phyloP scores from a whole-genome alignment of 1,140 invertebrate species.

The Mizuhopecten yessoensis region DNA sequence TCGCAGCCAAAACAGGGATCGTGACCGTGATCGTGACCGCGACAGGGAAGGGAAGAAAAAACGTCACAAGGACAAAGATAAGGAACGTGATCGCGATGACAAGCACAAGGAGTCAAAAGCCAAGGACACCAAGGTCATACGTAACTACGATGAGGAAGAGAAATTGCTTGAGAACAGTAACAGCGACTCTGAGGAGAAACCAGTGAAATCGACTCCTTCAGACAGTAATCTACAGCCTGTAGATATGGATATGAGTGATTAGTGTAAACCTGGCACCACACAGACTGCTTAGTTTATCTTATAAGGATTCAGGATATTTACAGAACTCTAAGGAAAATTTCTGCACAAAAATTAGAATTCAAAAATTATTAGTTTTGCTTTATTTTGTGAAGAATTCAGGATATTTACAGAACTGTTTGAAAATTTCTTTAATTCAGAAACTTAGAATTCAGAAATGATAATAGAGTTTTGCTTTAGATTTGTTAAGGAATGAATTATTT shows the following conservation, averaged over 20 bases:
- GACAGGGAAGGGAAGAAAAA: conserved; percentile 68
- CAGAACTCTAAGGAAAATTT: background rate
- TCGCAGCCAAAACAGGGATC: conserved; percentile 63
- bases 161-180: conserved; percentile 72
- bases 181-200: conserved; percentile 67
- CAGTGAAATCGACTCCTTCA: conserved; percentile 48
- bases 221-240: conserved; percentile 72
- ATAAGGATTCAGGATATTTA: background rate
- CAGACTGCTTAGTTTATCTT: background rate
- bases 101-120: conserved; percentile 59
- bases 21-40: conserved; percentile 66
- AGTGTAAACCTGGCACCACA: background rate
- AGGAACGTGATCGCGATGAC: conserved; percentile 67
- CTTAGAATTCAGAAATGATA: too few relatives aligned
- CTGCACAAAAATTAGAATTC: too few relatives aligned
- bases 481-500: too few relatives aligned
- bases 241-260: conserved; percentile 81
- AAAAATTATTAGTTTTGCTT: background rate
- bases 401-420: background rate
- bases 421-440: too few relatives aligned
- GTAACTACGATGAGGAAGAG: conserved; percentile 86
- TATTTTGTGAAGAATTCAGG: background rate
- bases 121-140: conserved; percentile 80
- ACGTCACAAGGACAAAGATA: conserved; percentile 66
- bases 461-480: too few relatives aligned